Evolutionary conservation across 2,797 vertebrate species (phyloP), one percentile per base, ranked within the genome.

Genomic region (Limosa lapponica): DNA sequence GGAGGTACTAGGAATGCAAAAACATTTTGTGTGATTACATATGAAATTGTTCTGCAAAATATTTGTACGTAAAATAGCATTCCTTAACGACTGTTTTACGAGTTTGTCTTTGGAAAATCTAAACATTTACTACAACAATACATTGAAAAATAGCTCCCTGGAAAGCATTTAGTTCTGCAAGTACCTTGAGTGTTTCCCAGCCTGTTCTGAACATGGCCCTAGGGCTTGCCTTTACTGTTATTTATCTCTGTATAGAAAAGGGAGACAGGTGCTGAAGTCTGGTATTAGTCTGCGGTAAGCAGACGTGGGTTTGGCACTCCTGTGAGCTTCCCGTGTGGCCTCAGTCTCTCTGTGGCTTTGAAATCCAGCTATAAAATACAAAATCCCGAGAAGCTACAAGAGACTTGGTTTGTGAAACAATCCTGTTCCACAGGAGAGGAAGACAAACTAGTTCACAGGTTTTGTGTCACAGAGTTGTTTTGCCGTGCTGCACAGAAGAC

Each of bases 61-160:
- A 84, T 51, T 96, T 95, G 83, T 85, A 66, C 69, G 39, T 91
- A 94, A 90, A 96, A 52, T 55, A 90, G 54, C 66, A 73, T 91
- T 93, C 44, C 75, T 91, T 82, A 95, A 96, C 69, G 39, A 78
- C 64, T 88, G 30, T 69, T 96, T 95, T 84, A 91, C 59, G 94
- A 82, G 80, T 72, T 94, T 91, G 85, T 85, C 66, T 75, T 88
- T 79, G 82, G 85, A 88, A 96, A 95, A 93, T 64, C 58, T 72
- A 90, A 95, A 88, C 77, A 51, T 94, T 90, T 90, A 75, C 82
- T 75, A 58, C 81, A 94, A 81, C 57, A 91, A 72, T 74, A 44
- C 43, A 43, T 64, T 88, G 69, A 92, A 95, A 96, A 94, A 96
- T 78, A 90, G 48, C 85, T 94, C 87, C 91, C 85, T 75, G 62